These are phyloP conservation scores for Haplotaxodon microlepis DNA, from an alignment of 2,113 vertebrate genomes.

Conservation along the genomic window DNA sequence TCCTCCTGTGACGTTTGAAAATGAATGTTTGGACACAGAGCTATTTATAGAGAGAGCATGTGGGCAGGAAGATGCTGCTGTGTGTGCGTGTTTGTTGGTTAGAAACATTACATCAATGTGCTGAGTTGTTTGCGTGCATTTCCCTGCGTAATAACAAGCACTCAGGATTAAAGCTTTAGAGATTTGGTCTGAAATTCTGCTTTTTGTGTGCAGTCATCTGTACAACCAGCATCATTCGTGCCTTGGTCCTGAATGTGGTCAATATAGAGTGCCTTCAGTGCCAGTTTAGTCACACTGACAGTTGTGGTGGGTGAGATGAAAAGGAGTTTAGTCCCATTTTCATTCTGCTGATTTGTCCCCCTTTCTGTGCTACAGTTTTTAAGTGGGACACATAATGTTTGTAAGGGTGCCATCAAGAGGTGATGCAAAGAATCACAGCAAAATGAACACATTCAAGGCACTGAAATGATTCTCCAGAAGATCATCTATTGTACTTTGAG, in stretches of 20 bases:
- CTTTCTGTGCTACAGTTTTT: background rate
- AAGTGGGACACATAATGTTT: background rate
- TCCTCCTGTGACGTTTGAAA: slow-evolving; percentile 7
- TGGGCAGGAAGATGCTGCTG: slow-evolving; percentile 16
- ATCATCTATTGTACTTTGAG: background rate
- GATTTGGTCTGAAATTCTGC: background rate
- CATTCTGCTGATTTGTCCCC: background rate
- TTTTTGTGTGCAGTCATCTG: background rate
- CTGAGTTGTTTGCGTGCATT: background rate
- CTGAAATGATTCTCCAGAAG: background rate
- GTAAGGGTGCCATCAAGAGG: slow-evolving; percentile 44
- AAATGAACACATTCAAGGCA: background rate
- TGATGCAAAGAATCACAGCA: background rate
- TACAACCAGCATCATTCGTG: background rate
- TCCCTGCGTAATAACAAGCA: background rate
- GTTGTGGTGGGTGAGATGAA: background rate
- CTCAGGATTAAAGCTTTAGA: background rate
- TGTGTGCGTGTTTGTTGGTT: slow-evolving; percentile 9
- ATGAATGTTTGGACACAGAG: slow-evolving; percentile 24
- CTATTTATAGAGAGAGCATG: slow-evolving; percentile 32
- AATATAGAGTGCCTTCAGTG: background rate
- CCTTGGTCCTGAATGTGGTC: background rate
- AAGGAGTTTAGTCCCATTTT: background rate
- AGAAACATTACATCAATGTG: background rate
- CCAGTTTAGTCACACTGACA: slow-evolving; percentile 5